A percentile compares a stretch with the other conserved stretches of the same genome.
phyloP scores from a whole-genome alignment of 2,888 invertebrate genomes.

The Adela reaumurella region DNA sequence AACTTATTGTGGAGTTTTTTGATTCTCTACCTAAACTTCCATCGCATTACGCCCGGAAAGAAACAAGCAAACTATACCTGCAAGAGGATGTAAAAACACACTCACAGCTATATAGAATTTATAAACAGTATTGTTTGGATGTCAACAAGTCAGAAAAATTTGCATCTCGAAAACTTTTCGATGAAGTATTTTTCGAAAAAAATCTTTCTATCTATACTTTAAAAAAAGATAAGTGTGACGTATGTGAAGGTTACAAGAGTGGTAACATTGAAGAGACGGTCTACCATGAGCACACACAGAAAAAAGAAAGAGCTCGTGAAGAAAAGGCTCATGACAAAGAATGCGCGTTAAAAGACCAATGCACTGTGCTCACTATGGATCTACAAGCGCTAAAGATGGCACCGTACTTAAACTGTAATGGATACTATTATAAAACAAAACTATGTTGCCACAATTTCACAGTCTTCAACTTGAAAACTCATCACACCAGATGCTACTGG shows the following conservation, averaged over 20 bases:
- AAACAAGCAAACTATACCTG: constrained; percentile 2
- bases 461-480: constrained; percentile 7
- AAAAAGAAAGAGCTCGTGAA: constrained; percentile 1
- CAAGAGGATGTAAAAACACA: constrained; percentile 5
- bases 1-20: constrained; percentile 3
- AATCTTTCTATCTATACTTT: constrained; percentile 4
- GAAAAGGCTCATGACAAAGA: constrained; percentile 2
- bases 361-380: constrained; percentile 1
- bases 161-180: constrained; percentile 2
- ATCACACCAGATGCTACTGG: constrained; percentile 11
- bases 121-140: constrained; percentile 3
- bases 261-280: constrained; percentile 3
- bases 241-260: constrained; percentile 2
- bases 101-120: constrained; percentile 2
- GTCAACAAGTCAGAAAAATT: constrained; percentile 2
- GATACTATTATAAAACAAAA: constrained; percentile 2
- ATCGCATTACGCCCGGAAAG: constrained; percentile 4
- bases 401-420: constrained; percentile 1
- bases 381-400: constrained; percentile 1
- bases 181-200: constrained; percentile 3
- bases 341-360: constrained; percentile 2
- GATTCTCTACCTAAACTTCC: constrained; percentile 4
- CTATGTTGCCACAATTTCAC: constrained; percentile 7
- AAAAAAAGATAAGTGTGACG: constrained; percentile 5
- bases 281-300: constrained; percentile 2